Conservation (phyloP, 1,140 invertebrate species). For the Drosophila navojoa region DNA sequence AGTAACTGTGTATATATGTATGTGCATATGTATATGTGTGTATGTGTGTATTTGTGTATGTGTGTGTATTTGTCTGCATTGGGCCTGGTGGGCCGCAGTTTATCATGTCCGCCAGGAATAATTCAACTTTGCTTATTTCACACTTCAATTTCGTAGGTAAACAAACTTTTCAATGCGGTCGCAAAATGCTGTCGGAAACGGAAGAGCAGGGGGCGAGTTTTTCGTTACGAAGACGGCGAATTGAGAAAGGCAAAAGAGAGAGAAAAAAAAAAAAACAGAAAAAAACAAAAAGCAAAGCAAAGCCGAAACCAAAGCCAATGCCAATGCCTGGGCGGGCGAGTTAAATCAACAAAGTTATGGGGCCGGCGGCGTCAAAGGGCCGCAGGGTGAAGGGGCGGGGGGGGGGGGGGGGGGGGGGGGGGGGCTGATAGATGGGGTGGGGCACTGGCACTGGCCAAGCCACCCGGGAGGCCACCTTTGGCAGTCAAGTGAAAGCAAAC, state of each 20-base stretch:
- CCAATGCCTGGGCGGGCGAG: slow-evolving; percentile 42
- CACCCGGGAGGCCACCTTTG: slow-evolving; percentile 53
- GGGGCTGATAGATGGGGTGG: too few species aligned
- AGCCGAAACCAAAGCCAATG: slow-evolving; percentile 34
- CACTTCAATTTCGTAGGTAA: slow-evolving; percentile 82
- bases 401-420: not conserved
- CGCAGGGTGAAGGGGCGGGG: not conserved
- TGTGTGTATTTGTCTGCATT: not conserved
- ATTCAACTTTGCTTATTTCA: slow-evolving; percentile 82
- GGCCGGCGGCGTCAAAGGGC: not conserved
- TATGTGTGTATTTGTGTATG: not conserved
- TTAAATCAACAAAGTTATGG: slow-evolving; percentile 62
- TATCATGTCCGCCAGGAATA: slow-evolving; percentile 83
- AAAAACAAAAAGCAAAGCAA: not conserved
- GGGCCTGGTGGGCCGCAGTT: slow-evolving; percentile 62
- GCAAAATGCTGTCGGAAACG: slow-evolving; percentile 2
- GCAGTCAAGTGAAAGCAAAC: slow-evolving; percentile 68
- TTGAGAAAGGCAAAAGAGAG: not conserved
- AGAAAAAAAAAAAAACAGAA: too few species aligned
- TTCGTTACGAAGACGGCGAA: not conserved
- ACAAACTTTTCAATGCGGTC: slow-evolving; percentile 61
- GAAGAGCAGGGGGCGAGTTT: not conserved
- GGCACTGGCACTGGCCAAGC: not conserved
- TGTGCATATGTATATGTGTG: not conserved
- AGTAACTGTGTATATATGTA: not conserved